Base-by-base conservation (phyloP, 2,797 vertebrate genomes). In the Syndactyla subalaris region DNA sequence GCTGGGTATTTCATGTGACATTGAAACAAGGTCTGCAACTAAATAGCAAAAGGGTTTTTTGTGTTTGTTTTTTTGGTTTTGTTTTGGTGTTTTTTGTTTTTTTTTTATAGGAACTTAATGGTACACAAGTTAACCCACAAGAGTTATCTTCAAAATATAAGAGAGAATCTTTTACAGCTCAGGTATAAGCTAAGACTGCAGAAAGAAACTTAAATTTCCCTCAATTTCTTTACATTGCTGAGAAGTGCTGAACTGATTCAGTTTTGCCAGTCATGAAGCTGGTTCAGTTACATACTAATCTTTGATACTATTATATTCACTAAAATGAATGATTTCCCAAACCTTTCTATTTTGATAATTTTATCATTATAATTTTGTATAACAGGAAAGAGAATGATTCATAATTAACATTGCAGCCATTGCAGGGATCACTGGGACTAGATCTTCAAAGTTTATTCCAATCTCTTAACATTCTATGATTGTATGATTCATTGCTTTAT, bases 381-480 rank as follows among this genome's bases (percentile, higher is more conserved):
- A 26, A 32, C 7, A 78, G 34, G 52, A 45, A 62, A 89, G 9
- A 27, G 4, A 77, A 54, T 3, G 0, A 59, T 41, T 63, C 23
- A 32, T 59, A 78, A 57, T 27, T 1, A 82, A 12, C 14, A 76
- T 29, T 26, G 41, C 34, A 39, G 6, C 5, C 17, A 30, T 4
- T 51, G 21, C 20, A 29, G 23, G 1, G 8, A 2, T 4, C 2
- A 4, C 39, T 34, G 38, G n/a, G 62, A 38, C 9, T 23, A n/a
- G 20, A 6, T 71, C 57, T 70, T 76, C 24, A 51, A 39, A 12
- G 14, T 76, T 38, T 14, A 26, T 83, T 76, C 16, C 41, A 55
- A 14, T 3, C 22, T 20, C 16, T 43, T 51, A 45, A 30, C 9
- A 34, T 45, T 76, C 49, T n/a, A 5, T 51, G 24, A 51, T 26